Evolutionary conservation across 1,140 invertebrate species (phyloP), one percentile per base, ranked within the genome.

Genomic region (Drosophila baimaii): DNA sequence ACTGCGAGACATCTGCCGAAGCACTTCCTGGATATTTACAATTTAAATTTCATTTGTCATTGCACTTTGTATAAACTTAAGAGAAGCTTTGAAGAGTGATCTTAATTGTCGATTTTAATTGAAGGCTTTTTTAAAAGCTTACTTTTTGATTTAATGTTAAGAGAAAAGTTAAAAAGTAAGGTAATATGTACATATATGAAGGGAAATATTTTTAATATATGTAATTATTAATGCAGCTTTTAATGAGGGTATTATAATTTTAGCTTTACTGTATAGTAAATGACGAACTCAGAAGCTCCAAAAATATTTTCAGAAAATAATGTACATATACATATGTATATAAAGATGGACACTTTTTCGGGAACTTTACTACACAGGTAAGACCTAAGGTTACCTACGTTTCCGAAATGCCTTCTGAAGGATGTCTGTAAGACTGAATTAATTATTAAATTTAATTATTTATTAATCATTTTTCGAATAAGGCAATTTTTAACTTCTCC

Each of bases 41-140:
- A 62, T 62, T 68, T 66, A 51, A 35, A 51, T 29, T 43, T 44
- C n/a, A 25, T 6, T 54, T 68, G 15, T 49, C 25, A 47, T 31
- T 46, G 35, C 17, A 39, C 23, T 65, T 7, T 1, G 15, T 3
- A 25, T 25, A 0, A 25, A 25, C 10, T 19, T 27, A 41, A 56
- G 35, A 41, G n/a, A 56, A 10, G 37, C 25, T 27, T 35, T 21
- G 4, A 35, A 59, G 5, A 12, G 21, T 2, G 6, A 17, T 25
- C 33, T 57, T 19, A 15, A 33, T 12, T 5, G 12, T 21, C n/a
- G 17, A 33, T 21, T 15, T 15, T 2, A 52, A 1, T 12, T 8
- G n/a, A 12, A 29, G 47, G 25, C 46, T 25, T 49, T 17, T 23
- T 27, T n/a, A 19, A 51, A 51, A 52, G 49, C 49, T 52, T 52